Evolutionary conservation across 2,797 vertebrate genomes (phyloP).

Genomic region (Gorsachius magnificus): DNA sequence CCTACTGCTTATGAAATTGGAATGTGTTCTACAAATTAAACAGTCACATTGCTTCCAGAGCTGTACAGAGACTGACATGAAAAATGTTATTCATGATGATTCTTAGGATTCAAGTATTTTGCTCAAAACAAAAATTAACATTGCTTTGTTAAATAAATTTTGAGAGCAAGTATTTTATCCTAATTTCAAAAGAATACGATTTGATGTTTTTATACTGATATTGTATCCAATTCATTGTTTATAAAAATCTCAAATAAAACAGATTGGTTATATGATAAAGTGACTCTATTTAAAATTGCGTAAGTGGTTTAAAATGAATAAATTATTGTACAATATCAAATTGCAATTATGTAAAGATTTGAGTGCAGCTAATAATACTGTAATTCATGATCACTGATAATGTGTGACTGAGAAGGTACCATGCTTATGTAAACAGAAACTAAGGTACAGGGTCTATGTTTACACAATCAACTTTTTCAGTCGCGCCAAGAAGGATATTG

Average conservation of each 20-base stretch:
- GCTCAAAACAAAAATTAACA: not conserved
- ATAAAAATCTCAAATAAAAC: not conserved
- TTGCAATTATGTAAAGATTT: not conserved
- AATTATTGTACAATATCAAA: not conserved
- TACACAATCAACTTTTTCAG: not conserved
- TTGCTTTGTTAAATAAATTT: not conserved
- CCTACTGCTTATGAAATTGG: not conserved
- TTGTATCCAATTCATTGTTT: not conserved
- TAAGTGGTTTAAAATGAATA: not conserved
- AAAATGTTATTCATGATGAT: fast-evolving
- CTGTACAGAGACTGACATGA: not conserved
- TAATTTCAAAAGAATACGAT: not conserved
- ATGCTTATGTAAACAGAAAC: not conserved
- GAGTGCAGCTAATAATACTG: not conserved
- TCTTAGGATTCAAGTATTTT: not conserved
- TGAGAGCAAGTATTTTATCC: not conserved
- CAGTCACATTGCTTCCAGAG: not conserved
- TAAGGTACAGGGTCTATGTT: not conserved
- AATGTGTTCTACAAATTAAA: not conserved
- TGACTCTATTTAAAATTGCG: not conserved
- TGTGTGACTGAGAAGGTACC: not conserved
- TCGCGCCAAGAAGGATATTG: not conserved
- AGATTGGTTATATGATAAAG: not conserved
- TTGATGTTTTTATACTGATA: not conserved
- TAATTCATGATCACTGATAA: not conserved